These are phyloP conservation scores for Lasaia peninsularis DNA, from an alignment of 1,140 invertebrate genomes.

Conservation along the genomic window DNA sequence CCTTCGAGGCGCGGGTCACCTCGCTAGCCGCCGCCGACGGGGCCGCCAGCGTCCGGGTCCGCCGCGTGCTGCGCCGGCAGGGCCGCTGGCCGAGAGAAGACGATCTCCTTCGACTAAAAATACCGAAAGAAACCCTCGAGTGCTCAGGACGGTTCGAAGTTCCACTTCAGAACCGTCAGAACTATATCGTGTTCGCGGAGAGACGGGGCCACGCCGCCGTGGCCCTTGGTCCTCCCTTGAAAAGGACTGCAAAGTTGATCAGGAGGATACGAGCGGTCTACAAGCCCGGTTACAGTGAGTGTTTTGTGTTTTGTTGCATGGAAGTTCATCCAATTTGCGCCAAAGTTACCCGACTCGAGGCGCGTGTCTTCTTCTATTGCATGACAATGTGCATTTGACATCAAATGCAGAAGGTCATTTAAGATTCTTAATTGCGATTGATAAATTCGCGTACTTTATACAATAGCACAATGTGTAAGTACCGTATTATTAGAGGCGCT, in stretches of 20 bases:
- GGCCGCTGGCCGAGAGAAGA: constrained; percentile 63
- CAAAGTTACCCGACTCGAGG: constrained; percentile 11
- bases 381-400: neutral
- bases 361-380: constrained; percentile 7
- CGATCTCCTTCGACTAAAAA: constrained; percentile 53
- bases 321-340: constrained; percentile 27
- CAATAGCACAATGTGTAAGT: constrained; percentile 25
- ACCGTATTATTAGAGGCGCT: constrained; percentile 37
- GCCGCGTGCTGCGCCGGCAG: constrained; percentile 52
- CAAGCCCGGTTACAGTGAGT: constrained; percentile 71
- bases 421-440: neutral
- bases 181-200: constrained; percentile 73
- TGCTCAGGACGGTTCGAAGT: constrained; percentile 68
- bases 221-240: constrained; percentile 62
- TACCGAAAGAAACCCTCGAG: constrained; percentile 48
- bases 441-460: neutral
- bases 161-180: constrained; percentile 59
- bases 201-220: constrained; percentile 59
- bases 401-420: neutral
- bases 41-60: constrained; percentile 62
- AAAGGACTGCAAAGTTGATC: constrained; percentile 56
- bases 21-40: constrained; percentile 51
- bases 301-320: constrained; percentile 47
- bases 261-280: constrained; percentile 66
- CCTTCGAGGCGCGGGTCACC: constrained; percentile 63